Percentiles rank a stretch among this genome's conserved stretches.
These are phyloP conservation scores for Masnerella sp. DNA, from an alignment of 2,888 invertebrate genomes.

Conservation along the genomic window DNA sequence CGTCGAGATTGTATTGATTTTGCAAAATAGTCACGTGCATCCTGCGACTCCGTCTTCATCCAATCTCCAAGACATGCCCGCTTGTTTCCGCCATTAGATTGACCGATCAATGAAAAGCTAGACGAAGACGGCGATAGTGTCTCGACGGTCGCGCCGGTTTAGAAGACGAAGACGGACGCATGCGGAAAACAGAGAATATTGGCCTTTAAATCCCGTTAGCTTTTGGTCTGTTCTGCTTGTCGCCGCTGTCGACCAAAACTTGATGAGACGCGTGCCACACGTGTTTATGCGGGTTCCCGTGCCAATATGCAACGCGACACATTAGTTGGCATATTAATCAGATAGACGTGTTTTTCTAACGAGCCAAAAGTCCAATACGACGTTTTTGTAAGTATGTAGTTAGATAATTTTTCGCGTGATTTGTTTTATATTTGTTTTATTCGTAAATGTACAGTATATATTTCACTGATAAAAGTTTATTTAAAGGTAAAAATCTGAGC, in stretches of 20 bases:
- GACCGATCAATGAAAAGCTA: constrained; percentile 59
- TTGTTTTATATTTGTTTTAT: no score
- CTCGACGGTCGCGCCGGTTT: constrained; percentile 7
- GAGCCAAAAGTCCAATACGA: no score
- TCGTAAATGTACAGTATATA: no score
- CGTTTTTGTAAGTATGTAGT: no score
- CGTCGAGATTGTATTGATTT: constrained; percentile 61
- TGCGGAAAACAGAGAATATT: constrained; percentile 58
- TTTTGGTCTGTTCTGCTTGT: constrained; percentile 46
- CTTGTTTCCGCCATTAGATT: constrained; percentile 63
- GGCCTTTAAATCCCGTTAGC: constrained; percentile 74
- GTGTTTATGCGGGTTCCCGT: constrained; percentile 67
- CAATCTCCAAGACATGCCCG: constrained; percentile 51
- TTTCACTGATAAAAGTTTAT: no score
- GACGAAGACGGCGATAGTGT: constrained; percentile 24
- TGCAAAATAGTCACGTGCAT: constrained; percentile 74
- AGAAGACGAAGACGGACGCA: constrained; percentile 25
- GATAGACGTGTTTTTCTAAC: no score
- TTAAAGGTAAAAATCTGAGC: no score
- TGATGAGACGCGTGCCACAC: constrained; percentile 65
- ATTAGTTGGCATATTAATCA: constrained; percentile 46
- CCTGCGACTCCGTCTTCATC: constrained; percentile 64
- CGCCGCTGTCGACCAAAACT: constrained; percentile 50
- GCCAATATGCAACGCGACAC: constrained; percentile 37
- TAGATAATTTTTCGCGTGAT: no score